Conservation (phyloP, 1,140 invertebrate species). For the Pemphigus obesinymphae region DNA sequence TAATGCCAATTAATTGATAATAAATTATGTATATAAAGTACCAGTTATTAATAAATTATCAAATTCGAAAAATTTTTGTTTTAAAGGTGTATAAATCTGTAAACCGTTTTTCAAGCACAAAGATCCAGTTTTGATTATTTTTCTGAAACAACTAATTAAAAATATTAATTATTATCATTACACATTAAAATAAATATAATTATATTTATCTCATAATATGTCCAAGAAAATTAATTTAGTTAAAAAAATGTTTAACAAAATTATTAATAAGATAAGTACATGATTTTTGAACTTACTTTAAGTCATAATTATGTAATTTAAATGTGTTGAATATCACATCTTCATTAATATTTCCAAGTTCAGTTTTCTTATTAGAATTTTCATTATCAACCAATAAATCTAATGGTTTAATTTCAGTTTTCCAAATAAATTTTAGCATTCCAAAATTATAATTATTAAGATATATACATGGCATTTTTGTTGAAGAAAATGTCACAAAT, state of each 20-base stretch:
- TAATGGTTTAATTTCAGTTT: not conserved
- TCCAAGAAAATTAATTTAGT: not conserved
- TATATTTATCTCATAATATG: not conserved
- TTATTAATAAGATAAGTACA: not conserved
- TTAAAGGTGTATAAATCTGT: not conserved
- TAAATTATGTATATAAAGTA: not conserved
- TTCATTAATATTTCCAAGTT: not conserved
- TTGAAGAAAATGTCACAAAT: not conserved
- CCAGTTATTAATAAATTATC: constrained; percentile 31
- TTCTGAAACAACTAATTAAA: not conserved
- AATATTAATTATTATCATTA: not conserved
- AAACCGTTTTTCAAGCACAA: constrained; percentile 8
- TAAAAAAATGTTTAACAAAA: not conserved
- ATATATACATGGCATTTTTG: not conserved
- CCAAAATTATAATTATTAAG: constrained; percentile 25
- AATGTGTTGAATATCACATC: not conserved
- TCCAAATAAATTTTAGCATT: not conserved
- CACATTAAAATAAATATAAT: not conserved
- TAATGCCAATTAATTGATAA: not conserved
- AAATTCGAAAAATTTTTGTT: not conserved
- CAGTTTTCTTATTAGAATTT: not conserved
- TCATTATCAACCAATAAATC: not conserved
- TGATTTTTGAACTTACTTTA: constrained; percentile 3
- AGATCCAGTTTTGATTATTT: not conserved
- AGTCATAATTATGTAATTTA: not conserved